Evolutionary conservation across 2,888 invertebrate genomes (phyloP), one percentile per base, ranked within the genome.

Genomic region (Epistrophe grossulariae): DNA sequence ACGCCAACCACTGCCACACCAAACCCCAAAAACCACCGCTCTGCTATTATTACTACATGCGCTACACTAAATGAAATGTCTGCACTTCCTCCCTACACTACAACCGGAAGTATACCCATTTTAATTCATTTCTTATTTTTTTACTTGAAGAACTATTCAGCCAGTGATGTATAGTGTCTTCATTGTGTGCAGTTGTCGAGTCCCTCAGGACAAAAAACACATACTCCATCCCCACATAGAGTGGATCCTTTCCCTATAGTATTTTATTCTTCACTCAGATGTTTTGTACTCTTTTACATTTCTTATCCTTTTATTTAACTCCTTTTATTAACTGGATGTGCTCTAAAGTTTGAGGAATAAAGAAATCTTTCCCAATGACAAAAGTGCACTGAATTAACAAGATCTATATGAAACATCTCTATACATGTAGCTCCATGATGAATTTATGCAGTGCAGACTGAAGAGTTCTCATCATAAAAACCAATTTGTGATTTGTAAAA

Each of bases 71-170:
- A 81, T 78, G 73, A 78, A 81, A 85, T 78, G 81, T 81, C 84
- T 85, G 78, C 81, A 68, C 48, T 76, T 76, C 71, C 59, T 62
- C 78, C 35, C 24, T n/a, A 19, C 13, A 43, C 43, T n/a, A 52
- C 31, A 50, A 82, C 82, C 84, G 84, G 84, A 82, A 85, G 85
- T 85, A 82, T 79, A 82, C 70, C 74, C 82, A 74, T 73, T 84
- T 84, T 73, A 81, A 73, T 84, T 80, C 66, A 9, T 77, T 79
- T 64, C 62, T 59, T n/a, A 50, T 31, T 68, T 68, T 64, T 15
- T 24, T 13, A 50, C 31, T 55, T 40, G 28, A 76, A 55, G 55
- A 81, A 81, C 81, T 80, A 70, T 76, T 80, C 66, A 74, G n/a
- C 11, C 11, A 55, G 57, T 8, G 38, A 70, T 40, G 70, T 55